Conservation (phyloP, 2,888 invertebrate species). For the Hetaerina titia region DNA sequence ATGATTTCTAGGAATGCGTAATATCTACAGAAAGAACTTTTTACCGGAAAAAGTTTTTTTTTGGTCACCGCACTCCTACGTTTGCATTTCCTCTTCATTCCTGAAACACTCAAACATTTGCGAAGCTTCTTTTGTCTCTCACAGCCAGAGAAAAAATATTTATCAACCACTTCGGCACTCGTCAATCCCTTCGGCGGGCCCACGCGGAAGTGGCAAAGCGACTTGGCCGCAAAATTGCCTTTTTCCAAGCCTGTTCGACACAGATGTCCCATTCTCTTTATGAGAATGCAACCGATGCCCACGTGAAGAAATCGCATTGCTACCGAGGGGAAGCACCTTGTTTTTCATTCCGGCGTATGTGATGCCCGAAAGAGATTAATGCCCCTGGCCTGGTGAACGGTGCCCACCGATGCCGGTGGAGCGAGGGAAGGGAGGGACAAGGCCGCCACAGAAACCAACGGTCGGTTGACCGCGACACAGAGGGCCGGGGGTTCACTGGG, state of each 20-base stretch:
- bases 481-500: slow-evolving; percentile 55
- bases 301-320: slow-evolving; percentile 39
- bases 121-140: background rate
- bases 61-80: too few species aligned
- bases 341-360: slow-evolving; percentile 45
- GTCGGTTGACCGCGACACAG: slow-evolving; percentile 64
- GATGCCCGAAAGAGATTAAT: slow-evolving; percentile 48
- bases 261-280: slow-evolving; percentile 54
- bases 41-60: too few species aligned
- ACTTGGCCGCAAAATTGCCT: slow-evolving; percentile 28
- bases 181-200: background rate
- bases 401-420: background rate
- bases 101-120: background rate
- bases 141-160: background rate
- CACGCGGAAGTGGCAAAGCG: slow-evolving; percentile 14
- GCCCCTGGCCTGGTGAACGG: slow-evolving; percentile 28
- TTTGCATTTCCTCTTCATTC: background rate
- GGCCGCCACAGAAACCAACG: slow-evolving; percentile 65
- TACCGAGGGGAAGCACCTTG: slow-evolving; percentile 34
- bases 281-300: slow-evolving; percentile 5
- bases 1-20: too few species aligned
- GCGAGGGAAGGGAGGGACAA: slow-evolving; percentile 18
- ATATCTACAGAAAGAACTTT: too few species aligned
- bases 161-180: background rate
- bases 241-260: background rate